phyloP scores from a whole-genome alignment of 2,113 vertebrate species.

The Oryzias javanicus region DNA sequence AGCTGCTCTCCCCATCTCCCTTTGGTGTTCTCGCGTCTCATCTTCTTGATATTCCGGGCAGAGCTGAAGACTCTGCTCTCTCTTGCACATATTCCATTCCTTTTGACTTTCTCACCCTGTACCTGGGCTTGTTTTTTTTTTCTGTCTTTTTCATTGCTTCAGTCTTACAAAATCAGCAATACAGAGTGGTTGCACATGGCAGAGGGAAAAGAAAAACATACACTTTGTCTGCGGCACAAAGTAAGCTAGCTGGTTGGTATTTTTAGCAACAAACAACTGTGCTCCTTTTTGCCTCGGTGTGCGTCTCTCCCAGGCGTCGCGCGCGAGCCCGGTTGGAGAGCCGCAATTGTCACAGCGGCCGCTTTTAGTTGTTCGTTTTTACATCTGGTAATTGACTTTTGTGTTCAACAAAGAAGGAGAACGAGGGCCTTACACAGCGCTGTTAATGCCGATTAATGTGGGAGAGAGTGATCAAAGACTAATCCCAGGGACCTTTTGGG shows the following conservation, averaged over 20 bases:
- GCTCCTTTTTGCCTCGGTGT: slow-evolving; percentile 3
- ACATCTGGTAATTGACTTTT: slow-evolving; percentile 49
- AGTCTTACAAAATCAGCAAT: slow-evolving; percentile 39
- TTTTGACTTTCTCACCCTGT: slow-evolving; percentile 48
- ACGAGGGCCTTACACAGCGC: slow-evolving; percentile 10
- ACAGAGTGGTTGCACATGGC: slow-evolving; percentile 45
- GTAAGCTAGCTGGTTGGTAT: slow-evolving; percentile 37
- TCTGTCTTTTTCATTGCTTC: slow-evolving; percentile 14
- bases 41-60: slow-evolving; percentile 40
- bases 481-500: slow-evolving; percentile 41
- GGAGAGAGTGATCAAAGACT: slow-evolving; percentile 43
- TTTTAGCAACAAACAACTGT: slow-evolving; percentile 54
- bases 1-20: slow-evolving; percentile 29
- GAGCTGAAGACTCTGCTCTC: slow-evolving; percentile 31
- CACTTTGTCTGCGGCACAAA: slow-evolving; percentile 30
- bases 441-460: slow-evolving; percentile 59
- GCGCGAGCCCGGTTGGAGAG: neutral
- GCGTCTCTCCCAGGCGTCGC: slow-evolving; percentile 19
- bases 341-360: neutral
- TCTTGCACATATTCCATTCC: slow-evolving; percentile 50
- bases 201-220: slow-evolving; percentile 11
- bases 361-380: slow-evolving; percentile 32
- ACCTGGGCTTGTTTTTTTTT: slow-evolving; percentile 29
- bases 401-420: slow-evolving; percentile 33
- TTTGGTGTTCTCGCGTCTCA: slow-evolving; percentile 42